Conservation (phyloP, 2,888 invertebrate species). For the Drosophila recens region DNA sequence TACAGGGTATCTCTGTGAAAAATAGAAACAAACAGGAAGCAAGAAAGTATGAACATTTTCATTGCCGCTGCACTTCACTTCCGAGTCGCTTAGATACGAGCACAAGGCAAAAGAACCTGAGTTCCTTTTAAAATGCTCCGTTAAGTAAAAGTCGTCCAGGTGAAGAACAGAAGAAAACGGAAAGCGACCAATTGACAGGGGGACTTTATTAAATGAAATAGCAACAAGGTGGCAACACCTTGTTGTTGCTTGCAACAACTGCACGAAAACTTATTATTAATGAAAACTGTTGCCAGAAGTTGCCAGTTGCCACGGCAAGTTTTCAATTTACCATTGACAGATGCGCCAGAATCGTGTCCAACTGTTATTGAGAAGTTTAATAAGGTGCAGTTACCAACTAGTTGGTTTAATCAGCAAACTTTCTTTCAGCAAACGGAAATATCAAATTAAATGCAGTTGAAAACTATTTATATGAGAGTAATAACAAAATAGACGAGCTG, state of each 20-base stretch:
- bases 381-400: slow-evolving; percentile 2
- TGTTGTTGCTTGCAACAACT: slow-evolving; percentile 4
- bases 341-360: not conserved
- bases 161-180: not conserved
- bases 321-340: slow-evolving; percentile 26
- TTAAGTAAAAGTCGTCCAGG: slow-evolving; percentile 7
- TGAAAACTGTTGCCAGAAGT: slow-evolving; percentile 31
- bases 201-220: slow-evolving; percentile 42
- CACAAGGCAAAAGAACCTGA: not conserved
- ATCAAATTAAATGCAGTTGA: not conserved
- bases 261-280: slow-evolving; percentile 52
- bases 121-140: not conserved
- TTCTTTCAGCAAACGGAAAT: slow-evolving; percentile 3
- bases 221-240: slow-evolving; percentile 28
- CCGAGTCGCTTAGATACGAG: not conserved
- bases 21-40: not conserved
- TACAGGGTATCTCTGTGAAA: not conserved
- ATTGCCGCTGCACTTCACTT: slow-evolving; percentile 2
- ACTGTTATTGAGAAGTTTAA: slow-evolving; percentile 32
- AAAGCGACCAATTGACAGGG: slow-evolving; percentile 30
- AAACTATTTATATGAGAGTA: not conserved
- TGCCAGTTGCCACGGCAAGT: slow-evolving; percentile 11
- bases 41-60: slow-evolving; percentile 9
- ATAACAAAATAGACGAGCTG: not conserved
- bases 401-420: slow-evolving; percentile 15